A percentile compares a stretch with the other conserved stretches of the same genome.
phyloP scores from a whole-genome alignment of 2,797 vertebrate genomes.

The Okamejei kenojei region DNA sequence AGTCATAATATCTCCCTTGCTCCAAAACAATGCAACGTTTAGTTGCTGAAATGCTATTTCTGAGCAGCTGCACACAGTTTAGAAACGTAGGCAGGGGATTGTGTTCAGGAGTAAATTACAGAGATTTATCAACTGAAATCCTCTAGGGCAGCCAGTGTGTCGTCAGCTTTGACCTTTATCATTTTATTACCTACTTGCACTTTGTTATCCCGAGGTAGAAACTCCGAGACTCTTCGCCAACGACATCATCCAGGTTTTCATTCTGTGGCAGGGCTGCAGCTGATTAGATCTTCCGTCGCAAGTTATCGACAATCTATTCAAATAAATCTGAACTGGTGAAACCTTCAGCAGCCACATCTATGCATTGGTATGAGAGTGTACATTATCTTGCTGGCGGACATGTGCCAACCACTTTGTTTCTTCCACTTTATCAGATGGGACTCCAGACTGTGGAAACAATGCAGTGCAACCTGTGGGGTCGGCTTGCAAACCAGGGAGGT shows the following conservation, averaged over 20 bases:
- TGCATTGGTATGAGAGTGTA: neutral
- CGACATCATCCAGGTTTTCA: neutral
- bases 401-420: neutral
- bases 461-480: conserved; percentile 77
- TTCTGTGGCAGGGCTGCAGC: neutral
- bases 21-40: conserved; percentile 1
- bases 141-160: neutral
- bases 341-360: neutral
- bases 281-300: conserved; percentile 1
- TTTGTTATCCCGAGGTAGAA: neutral
- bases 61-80: conserved; percentile 4
- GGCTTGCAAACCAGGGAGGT: conserved; percentile 78
- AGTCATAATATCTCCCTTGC: neutral
- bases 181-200: neutral
- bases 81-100: neutral
- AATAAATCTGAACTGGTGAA: neutral
- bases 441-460: conserved; percentile 65
- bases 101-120: neutral
- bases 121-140: neutral
- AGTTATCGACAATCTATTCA: neutral
- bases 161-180: neutral
- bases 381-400: neutral
- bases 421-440: conserved; percentile 65
- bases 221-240: neutral
- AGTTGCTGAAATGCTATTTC: neutral